Evolutionary conservation across 2,888 invertebrate genomes (phyloP).

Genomic region (Limnephilus marmoratus): DNA sequence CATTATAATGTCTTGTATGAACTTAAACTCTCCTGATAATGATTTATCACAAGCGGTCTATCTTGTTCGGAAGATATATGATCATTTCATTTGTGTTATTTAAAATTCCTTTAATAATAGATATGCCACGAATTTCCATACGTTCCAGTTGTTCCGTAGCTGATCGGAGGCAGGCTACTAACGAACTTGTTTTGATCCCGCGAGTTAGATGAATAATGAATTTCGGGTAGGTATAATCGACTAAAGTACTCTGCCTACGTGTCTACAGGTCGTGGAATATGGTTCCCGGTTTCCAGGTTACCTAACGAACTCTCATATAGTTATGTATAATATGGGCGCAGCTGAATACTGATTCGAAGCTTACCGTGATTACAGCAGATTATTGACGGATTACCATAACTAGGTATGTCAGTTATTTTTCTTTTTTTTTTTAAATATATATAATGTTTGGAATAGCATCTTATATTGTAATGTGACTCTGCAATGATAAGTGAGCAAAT

Average conservation of each 20-base stretch:
- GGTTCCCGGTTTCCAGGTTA: conserved; percentile 9
- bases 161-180: conserved; percentile 26
- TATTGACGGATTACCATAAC: not conserved
- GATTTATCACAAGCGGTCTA: not conserved
- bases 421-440: not conserved
- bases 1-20: not conserved
- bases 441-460: not conserved
- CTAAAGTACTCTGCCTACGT: conserved; percentile 32
- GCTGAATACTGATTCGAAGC: not conserved
- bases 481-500: too few relatives aligned
- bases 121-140: not conserved
- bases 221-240: conserved; percentile 45
- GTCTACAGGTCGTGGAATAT: not conserved
- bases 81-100: conserved; percentile 13
- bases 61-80: conserved; percentile 9
- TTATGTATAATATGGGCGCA: conserved; percentile 6
- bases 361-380: not conserved
- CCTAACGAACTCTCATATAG: not conserved
- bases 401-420: not conserved
- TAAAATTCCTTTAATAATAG: conserved; percentile 15
- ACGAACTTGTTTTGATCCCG: conserved; percentile 54
- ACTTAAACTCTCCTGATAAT: not conserved
- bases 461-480: not conserved
- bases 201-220: conserved; percentile 48
- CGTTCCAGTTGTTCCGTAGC: not conserved